These are phyloP conservation scores for Lagopus muta DNA, from an alignment of 2,113 vertebrate species.

Conservation along the genomic window DNA sequence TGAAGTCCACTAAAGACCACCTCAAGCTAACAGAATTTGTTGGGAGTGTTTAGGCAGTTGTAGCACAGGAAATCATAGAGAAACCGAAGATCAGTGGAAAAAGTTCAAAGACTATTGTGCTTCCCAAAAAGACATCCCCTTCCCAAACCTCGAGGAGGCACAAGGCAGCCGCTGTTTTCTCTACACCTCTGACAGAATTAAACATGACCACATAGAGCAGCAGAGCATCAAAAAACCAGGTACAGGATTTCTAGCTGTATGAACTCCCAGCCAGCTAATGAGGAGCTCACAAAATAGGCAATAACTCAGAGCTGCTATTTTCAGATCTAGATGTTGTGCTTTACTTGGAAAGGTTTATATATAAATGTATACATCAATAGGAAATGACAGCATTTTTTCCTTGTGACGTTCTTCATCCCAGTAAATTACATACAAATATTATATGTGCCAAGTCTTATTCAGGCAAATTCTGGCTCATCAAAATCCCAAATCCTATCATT, in stretches of 20 bases:
- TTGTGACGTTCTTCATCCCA: conserved; percentile 21
- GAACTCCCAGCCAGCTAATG: conserved; percentile 36
- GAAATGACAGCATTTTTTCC: conserved; percentile 37
- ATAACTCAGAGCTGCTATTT: conserved; percentile 20
- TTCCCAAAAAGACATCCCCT: conserved; percentile 52
- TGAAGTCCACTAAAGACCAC: conserved; percentile 18
- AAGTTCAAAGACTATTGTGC: conserved; percentile 37
- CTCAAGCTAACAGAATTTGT: background rate
- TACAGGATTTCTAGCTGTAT: background rate
- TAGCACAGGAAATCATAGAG: conserved; percentile 37
- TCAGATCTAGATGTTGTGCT: conserved; percentile 45
- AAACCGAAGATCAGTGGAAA: conserved; percentile 31
- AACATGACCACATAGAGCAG: conserved; percentile 15
- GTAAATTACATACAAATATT: conserved; percentile 28
- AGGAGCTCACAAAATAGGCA: conserved; percentile 25
- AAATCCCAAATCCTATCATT: conserved; percentile 26
- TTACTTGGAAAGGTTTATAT: conserved; percentile 38
- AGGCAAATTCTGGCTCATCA: conserved; percentile 38
- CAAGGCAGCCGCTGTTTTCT: conserved; percentile 51
- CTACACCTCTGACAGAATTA: conserved; percentile 38
- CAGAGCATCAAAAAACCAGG: conserved; percentile 28
- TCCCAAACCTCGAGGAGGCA: conserved; percentile 49
- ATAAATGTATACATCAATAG: conserved; percentile 18
- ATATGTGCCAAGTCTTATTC: background rate
- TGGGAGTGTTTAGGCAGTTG: conserved; percentile 13